Percentiles rank a stretch among this genome's conserved stretches.
phyloP scores from a whole-genome alignment of 2,113 vertebrate genomes.

The Anolis carolinensis region DNA sequence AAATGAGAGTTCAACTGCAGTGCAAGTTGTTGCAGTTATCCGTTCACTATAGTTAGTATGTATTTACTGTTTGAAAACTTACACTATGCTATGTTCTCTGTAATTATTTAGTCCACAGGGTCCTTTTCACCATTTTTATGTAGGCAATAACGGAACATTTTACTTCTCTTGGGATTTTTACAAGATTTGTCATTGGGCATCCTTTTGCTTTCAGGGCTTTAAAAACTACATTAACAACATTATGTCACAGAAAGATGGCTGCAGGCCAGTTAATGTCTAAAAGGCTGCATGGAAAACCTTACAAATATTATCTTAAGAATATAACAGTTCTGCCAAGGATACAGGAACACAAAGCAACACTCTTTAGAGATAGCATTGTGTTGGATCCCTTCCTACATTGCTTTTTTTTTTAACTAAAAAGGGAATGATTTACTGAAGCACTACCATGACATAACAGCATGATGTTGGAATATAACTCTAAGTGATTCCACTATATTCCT shows the following conservation, averaged over 20 bases:
- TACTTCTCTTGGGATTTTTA: conserved; percentile 14
- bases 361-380: not conserved
- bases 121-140: not conserved
- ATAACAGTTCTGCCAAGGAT: not conserved
- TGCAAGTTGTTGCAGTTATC: not conserved
- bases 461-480: not conserved
- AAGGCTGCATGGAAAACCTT: not conserved
- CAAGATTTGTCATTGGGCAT: not conserved
- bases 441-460: not conserved
- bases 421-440: not conserved
- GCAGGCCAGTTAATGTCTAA: conserved; percentile 2
- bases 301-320: not conserved
- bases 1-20: not conserved
- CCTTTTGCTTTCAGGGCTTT: not conserved
- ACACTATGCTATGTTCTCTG: not conserved
- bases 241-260: not conserved
- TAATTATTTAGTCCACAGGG: not conserved
- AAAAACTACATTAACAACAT: not conserved
- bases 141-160: not conserved
- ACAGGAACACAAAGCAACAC: not conserved
- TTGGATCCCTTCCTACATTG: not conserved
- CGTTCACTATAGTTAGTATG: conserved; percentile 38
- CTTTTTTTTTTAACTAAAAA: not conserved
- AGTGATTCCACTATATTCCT: no score
- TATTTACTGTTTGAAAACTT: conserved; percentile 33